Percentiles rank a stretch among this genome's conserved stretches.
Evolutionary conservation across 2,113 vertebrate species (phyloP).

Genomic region (Poeciliopsis occidentalis): DNA sequence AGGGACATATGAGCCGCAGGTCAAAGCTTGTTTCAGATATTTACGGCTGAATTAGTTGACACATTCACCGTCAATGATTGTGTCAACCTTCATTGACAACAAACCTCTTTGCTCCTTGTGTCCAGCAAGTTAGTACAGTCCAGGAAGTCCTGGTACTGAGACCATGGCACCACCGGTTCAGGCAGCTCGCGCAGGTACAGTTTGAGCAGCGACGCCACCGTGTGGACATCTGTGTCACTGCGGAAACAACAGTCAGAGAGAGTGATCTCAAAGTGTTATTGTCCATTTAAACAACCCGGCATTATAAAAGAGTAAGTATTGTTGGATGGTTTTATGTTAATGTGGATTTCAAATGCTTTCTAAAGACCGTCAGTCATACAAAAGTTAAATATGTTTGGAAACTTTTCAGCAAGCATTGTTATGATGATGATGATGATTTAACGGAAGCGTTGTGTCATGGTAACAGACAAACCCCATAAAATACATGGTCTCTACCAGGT

Average conservation of each 20-base stretch:
- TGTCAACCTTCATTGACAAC: neutral
- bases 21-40: neutral
- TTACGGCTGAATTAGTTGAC: neutral
- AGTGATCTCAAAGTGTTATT: neutral
- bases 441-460: too few relatives aligned
- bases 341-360: neutral
- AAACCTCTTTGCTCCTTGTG: constrained; percentile 78
- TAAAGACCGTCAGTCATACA: neutral
- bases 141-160: constrained; percentile 92
- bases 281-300: too few relatives aligned
- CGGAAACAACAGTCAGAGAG: neutral
- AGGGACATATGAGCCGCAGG: neutral
- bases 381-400: neutral
- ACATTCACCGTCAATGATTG: neutral
- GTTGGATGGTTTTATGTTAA: neutral
- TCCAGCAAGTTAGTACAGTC: constrained; percentile 84
- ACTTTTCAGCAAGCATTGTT: neutral
- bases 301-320: neutral
- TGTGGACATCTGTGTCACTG: constrained; percentile 99
- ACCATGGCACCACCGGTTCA: constrained; percentile 91
- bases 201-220: constrained; percentile 95
- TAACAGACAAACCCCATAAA: too few relatives aligned
- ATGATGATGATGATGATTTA: too few relatives aligned
- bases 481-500: too few relatives aligned
- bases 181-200: constrained; percentile 96